Evolutionary conservation across 2,797 vertebrate genomes (phyloP), one percentile per base, ranked within the genome.

Genomic region (Poeciliopsis presidionis): DNA sequence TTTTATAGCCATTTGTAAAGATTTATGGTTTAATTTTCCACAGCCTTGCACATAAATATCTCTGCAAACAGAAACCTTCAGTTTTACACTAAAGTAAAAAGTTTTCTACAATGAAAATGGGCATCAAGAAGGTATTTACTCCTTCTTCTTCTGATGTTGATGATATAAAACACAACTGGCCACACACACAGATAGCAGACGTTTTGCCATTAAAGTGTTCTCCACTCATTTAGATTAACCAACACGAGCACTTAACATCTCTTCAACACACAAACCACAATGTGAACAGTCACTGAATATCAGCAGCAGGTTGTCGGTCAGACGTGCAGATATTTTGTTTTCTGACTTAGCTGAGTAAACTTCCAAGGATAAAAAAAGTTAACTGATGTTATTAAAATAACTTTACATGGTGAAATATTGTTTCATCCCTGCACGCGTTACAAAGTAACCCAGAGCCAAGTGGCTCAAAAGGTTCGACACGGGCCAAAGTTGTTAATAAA

Each of bases 221-320:
- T 90, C 90, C 92, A 92, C 93, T 91, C 90, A 67, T 88, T 87
- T 91, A 91, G 91, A 90, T 91, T 90, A 89, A 94, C 92, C 91
- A 78, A 91, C 89, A 95, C 93, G 91, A 93, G 93, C 93, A 93
- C 91, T 92, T 91, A 89, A 94, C 93, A 89, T 92, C 91, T 93
- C 85, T 93, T 91, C 93, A 94, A 92, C 94, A 93, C 90, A 91
- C 94, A 90, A 85, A 94, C 91, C 91, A 95, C 90, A 91, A 90
- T 89, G 91, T 93, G 94, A 92, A 93, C 91, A 93, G 92, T 94
- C 94, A 94, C 92, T 92, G 90, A 93, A 92, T 91, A 94, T 92
- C 94, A 94, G 94, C 94, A 93, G 91, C 92, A 92, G 93, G 90
- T 91, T 90, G 89, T 93, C 79, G 90, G 93, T 90, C 88, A 92